Percentiles rank a stretch among this genome's conserved stretches.
phyloP scores from a whole-genome alignment of 2,113 vertebrate genomes.

The Corythaixoides concolor region DNA sequence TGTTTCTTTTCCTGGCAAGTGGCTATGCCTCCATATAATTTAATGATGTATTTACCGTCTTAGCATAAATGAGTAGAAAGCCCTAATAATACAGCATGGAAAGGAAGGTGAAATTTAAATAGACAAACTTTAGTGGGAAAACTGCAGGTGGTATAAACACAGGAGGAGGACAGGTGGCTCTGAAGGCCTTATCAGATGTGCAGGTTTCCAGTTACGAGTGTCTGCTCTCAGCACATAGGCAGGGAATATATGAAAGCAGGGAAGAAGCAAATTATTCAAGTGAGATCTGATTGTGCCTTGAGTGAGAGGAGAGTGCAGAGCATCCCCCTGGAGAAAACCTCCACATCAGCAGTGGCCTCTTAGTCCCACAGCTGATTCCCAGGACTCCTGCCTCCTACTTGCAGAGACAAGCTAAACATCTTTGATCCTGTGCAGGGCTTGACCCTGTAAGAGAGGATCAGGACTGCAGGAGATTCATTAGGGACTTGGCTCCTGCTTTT shows the following conservation, averaged over 20 bases:
- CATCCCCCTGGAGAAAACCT: background rate
- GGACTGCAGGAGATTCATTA: background rate
- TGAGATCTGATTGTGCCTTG: fast-evolving
- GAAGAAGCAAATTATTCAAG: background rate
- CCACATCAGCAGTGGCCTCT: background rate
- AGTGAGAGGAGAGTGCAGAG: background rate
- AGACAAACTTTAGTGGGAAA: background rate
- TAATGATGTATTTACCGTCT: background rate
- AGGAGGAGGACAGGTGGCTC: background rate
- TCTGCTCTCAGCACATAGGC: fast-evolving
- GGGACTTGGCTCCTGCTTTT: background rate
- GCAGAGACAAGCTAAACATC: background rate
- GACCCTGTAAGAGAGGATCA: background rate
- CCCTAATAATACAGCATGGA: background rate
- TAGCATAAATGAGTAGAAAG: background rate
- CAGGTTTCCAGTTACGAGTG: background rate
- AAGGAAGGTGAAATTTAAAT: background rate
- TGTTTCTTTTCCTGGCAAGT: background rate
- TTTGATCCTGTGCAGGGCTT: background rate
- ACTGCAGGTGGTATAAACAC: background rate
- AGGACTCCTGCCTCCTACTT: background rate
- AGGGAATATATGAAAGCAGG: background rate
- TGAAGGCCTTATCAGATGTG: background rate
- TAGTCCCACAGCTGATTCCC: background rate
- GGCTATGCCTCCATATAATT: background rate